Conservation (phyloP, 2,113 vertebrate species). For the Gnathonemus echidnorhynchus region DNA sequence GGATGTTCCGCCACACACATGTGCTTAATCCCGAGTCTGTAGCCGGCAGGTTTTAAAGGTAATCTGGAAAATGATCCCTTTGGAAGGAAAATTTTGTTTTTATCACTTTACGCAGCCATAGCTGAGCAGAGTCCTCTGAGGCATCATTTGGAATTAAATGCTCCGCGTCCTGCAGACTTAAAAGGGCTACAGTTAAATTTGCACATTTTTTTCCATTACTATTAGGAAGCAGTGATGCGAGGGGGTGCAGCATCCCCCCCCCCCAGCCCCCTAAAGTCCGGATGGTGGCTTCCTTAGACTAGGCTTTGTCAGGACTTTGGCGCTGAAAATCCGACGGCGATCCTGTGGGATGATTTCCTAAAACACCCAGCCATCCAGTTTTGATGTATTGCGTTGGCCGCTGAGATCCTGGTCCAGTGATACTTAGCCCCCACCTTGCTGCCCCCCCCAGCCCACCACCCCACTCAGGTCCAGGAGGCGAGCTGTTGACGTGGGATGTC, state of each 20-base stretch:
- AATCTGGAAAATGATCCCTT: constrained; percentile 23
- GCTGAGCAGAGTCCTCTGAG: background rate
- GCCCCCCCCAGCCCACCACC: background rate
- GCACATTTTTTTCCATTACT: background rate
- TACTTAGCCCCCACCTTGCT: background rate
- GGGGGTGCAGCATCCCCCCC: background rate
- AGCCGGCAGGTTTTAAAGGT: constrained; percentile 12
- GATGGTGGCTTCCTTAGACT: background rate
- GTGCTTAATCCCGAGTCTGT: background rate
- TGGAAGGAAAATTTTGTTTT: constrained; percentile 2
- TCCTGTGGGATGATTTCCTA: background rate
- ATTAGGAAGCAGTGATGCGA: background rate
- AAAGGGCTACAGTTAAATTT: background rate
- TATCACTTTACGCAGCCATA: constrained; percentile 10
- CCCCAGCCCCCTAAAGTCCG: background rate
- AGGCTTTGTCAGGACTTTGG: background rate
- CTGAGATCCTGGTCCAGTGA: background rate
- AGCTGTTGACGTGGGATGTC: background rate
- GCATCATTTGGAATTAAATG: constrained; percentile 5
- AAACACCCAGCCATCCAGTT: background rate
- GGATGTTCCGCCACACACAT: constrained; percentile 5
- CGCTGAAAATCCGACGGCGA: background rate
- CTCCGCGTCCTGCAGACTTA: constrained; percentile 10
- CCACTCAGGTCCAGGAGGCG: background rate
- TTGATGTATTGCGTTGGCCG: background rate